Base-by-base conservation (phyloP, 2,113 vertebrate genomes). In the Oryctolagus cuniculus region DNA sequence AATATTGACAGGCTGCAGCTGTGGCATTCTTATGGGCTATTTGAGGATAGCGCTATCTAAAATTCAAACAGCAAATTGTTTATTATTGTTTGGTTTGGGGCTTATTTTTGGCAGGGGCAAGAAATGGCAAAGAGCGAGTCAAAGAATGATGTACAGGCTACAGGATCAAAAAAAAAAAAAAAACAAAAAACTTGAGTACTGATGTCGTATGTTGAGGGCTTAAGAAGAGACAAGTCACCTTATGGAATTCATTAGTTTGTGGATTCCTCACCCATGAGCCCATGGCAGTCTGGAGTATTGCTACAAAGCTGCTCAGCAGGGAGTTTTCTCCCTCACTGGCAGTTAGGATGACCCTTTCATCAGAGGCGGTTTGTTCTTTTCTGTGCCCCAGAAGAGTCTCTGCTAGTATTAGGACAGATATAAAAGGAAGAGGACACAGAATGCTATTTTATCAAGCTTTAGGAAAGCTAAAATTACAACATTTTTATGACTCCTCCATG, bases 231-330 rank as follows among this genome's bases (percentile, higher is more conserved):
- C 63, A 64, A 34, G 66, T 9, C 87, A 58, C 93, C 86, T 93
- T 92, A 73, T 83, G 94, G 91, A 90, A 66, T 25, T 92, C 64
- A 95, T 96, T 61, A 95, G 73, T 58, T 34, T 53, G 64, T 38
- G 69, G 86, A 74, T 74, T 92, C 95, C 86, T 96, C 73, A 69
- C 49, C 38, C 15, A 9, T 61, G 87, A 88, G 80, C 77, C 89
- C 34, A 1, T 10, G 25, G 89, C 31, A 44, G 67, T 72, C 67
- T 44, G 61, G 44, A n/a, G 36, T 1, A 38, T 2, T 17, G 81
- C 70, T 53, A 22, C 31, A 31, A 51, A 58, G 77, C 66, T 63
- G 27, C 77, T 77, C 75, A 36, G 84, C 89, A 85, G 85, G 93
- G 55, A 51, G n/a, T 34, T 78, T 55, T n/a, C 67, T 29, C 6